Base-by-base conservation (phyloP, 2,888 invertebrate genomes). In the Busseola fusca region DNA sequence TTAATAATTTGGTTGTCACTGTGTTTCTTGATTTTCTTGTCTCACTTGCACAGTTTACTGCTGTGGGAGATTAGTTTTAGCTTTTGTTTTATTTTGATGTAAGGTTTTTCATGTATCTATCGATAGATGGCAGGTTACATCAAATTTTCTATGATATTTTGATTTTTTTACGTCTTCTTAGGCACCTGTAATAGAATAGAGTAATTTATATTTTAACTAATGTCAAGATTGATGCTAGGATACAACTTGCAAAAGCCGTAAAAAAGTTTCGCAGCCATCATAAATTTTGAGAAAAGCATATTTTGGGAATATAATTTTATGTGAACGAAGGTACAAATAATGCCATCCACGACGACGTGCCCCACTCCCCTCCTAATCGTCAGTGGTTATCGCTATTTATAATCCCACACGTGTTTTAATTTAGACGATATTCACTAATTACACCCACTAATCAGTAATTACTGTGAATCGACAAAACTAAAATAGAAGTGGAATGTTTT, bases 21-120 rank as follows among this genome's bases (percentile, higher is more conserved):
- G 45, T 76, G 27, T 50, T 40, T 65, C 63, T 66, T 59, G 64
- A 69, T 78, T 69, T 56, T 65, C 37, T 59, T 66, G 65, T 64
- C 30, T 54, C 37, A 27, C 25, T 69, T n/a, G 10, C n/a, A 18
- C 27, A 45, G 42, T 45, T 42, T 14, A 18, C 42, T 58, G 57
- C 40, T 7, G 10, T 45, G 21, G 12, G 12, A 21, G 1, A 52
- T 76, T 58, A 37, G 18, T 50, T 50, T n/a, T 42, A 21, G 34
- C 6, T 45, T 45, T 52, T 60, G 25, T 14, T 52, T 25, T n/a
- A 30, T 54, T 70, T 42, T 54, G 25, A 12, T 7, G 16, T 16
- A 42, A 30, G 10, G 16, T n/a, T n/a, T 65, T 6, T 66, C 1
- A 1, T 18, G 4, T 40, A 16, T 54, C 14, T 7, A 14, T 7